Conservation (phyloP, 1,140 invertebrate genomes). For the Trypoxylus dichotomus region DNA sequence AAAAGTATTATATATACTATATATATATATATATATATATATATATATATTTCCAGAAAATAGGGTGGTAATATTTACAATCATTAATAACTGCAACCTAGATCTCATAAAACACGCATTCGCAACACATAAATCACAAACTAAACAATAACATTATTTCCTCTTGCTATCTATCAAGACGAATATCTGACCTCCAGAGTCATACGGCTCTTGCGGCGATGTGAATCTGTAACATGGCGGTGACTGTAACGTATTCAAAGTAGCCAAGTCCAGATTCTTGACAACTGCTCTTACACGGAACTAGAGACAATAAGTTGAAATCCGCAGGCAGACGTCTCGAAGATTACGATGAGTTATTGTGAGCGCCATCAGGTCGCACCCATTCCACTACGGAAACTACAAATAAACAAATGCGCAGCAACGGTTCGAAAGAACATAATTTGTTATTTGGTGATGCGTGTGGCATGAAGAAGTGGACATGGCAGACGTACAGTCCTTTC, state of each 20-base stretch:
- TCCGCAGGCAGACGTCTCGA: conserved; percentile 1
- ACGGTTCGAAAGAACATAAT: neutral
- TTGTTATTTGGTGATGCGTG: conserved; percentile 19
- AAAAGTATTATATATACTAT: too few relatives aligned
- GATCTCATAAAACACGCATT: too few relatives aligned
- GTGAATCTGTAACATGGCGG: neutral
- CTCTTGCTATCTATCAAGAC: too few relatives aligned
- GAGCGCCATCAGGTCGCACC: neutral
- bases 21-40: too few relatives aligned
- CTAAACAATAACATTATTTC: too few relatives aligned
- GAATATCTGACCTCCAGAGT: too few relatives aligned
- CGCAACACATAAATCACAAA: too few relatives aligned
- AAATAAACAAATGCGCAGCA: neutral
- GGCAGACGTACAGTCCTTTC: neutral
- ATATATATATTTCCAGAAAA: too few relatives aligned
- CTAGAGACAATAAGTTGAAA: conserved; percentile 4
- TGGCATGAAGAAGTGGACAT: neutral
- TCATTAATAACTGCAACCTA: too few relatives aligned
- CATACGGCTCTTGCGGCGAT: neutral
- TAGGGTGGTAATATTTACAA: too few relatives aligned
- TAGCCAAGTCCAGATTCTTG: neutral
- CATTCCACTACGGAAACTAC: neutral
- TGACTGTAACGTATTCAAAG: neutral
- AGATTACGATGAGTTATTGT: conserved; percentile 24
- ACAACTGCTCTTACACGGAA: neutral